A percentile compares a stretch with the other conserved stretches of the same genome.
These are phyloP conservation scores for Drosophila lacicola DNA, from an alignment of 2,888 invertebrate species.

Conservation along the genomic window DNA sequence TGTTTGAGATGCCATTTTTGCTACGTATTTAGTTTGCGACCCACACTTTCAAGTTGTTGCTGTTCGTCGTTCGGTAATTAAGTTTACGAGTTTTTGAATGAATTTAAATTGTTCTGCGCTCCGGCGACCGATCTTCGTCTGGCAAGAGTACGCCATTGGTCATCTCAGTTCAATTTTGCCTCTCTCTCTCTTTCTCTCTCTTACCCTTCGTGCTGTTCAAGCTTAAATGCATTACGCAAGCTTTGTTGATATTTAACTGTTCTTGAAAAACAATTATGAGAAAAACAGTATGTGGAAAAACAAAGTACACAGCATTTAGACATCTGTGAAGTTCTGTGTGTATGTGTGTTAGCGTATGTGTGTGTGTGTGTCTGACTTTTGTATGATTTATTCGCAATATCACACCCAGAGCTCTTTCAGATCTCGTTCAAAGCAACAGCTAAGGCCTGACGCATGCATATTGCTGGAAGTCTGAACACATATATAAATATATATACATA, in stretches of 20 bases:
- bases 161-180: constrained; percentile 24
- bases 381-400: constrained; percentile 51
- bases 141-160: background rate
- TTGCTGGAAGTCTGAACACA: constrained; percentile 21
- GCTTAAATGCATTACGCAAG: constrained; percentile 71
- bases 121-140: constrained; percentile 14
- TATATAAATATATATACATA: constrained; percentile 6
- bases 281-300: constrained; percentile 17
- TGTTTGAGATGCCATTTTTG: constrained; percentile 45
- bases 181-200: constrained; percentile 17
- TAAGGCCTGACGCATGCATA: constrained; percentile 49
- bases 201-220: constrained; percentile 1
- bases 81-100: constrained; percentile 66
- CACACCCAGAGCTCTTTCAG: constrained; percentile 33
- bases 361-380: constrained; percentile 14
- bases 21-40: constrained; percentile 5
- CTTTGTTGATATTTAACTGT: constrained; percentile 35
- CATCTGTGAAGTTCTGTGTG: background rate
- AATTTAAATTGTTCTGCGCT: constrained; percentile 71
- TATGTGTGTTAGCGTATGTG: constrained; percentile 9
- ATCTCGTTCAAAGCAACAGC: constrained; percentile 18
- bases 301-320: constrained; percentile 11
- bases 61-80: constrained; percentile 58
- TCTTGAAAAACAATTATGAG: constrained; percentile 42
- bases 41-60: constrained; percentile 23